Evolutionary conservation across 2,113 vertebrate species (phyloP), one percentile per base, ranked within the genome.

Genomic region (Corythornis cristatus): DNA sequence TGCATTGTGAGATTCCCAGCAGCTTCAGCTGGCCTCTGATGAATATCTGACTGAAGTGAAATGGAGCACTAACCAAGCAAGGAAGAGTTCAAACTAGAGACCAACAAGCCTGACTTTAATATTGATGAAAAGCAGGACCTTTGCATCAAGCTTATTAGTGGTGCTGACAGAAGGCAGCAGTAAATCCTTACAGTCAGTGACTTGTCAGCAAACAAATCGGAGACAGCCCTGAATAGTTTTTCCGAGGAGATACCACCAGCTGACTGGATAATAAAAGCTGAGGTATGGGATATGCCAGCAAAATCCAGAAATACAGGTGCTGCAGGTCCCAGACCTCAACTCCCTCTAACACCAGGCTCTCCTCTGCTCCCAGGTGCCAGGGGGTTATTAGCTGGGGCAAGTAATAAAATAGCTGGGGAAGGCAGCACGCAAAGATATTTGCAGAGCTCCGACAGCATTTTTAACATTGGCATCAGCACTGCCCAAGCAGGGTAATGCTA

Each of bases 401-500:
- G 37, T 26, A 83, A 64, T 45, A 65, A 60, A 43, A 77, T 25
- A 29, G 26, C 23, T 74, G 42, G 73, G 33, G 46, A 91, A 86
- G 16, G 35, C 70, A 86, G 48, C 48, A 64, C 26, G 22, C 6
- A 88, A 26, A 33, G 16, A 57, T 2, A 45, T 45, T 8, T 82
- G 58, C 58, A 86, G 54, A 70, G 35, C 45, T 48, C 62, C 58
- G 80, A 31, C 20, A 74, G 25, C 29, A 67, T 51, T 86, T 84
- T 51, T 71, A 23, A 37, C 61, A 71, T 51, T 29, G 66, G 29
- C 53, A 92, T 23, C 81, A 81, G 77, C 53, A 53, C 28, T 48
- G 77, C 46, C 11, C 2, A 0, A 76, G 60, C 76, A 76, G 17
- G 33, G 10, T 0, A 0, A 81, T 0, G 19, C 70, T 82, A 57